Evolutionary conservation across 2,113 vertebrate genomes (phyloP).

Genomic region (Dicentrarchus labrax): DNA sequence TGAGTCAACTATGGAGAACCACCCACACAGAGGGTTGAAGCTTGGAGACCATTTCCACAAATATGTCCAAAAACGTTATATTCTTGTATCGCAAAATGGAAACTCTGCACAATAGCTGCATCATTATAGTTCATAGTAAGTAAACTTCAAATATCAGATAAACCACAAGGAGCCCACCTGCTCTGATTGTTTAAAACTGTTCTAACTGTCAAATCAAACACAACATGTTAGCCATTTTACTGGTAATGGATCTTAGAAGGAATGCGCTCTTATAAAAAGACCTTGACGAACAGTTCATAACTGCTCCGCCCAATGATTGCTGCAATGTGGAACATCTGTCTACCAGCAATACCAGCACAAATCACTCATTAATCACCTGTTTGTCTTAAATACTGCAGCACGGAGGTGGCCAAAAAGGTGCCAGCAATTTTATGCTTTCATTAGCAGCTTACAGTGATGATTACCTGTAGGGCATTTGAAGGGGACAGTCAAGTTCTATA

Average conservation of each 20-base stretch:
- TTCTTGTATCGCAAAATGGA: neutral
- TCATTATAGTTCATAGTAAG: neutral
- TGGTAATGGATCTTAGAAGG: slow-evolving; percentile 30
- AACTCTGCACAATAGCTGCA: neutral
- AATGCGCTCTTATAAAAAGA: slow-evolving; percentile 37
- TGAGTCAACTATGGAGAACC: neutral
- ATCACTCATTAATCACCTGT: slow-evolving; percentile 78
- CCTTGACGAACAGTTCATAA: slow-evolving; percentile 57
- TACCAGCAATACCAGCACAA: slow-evolving; percentile 64
- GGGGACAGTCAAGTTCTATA: slow-evolving; percentile 43
- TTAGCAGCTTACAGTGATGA: slow-evolving; percentile 61
- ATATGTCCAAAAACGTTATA: neutral
- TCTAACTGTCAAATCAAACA: neutral
- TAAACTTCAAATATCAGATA: neutral
- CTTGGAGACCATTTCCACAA: neutral
- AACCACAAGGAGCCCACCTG: neutral
- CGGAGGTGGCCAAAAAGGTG: slow-evolving; percentile 55
- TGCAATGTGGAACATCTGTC: slow-evolving; percentile 70
- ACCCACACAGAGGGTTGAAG: neutral
- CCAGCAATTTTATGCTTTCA: slow-evolving; percentile 70
- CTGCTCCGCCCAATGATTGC: slow-evolving; percentile 48
- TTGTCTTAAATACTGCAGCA: slow-evolving; percentile 67
- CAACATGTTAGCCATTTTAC: slow-evolving; percentile 25
- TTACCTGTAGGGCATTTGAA: slow-evolving; percentile 67
- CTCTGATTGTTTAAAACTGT: neutral